Conservation (phyloP, 2,797 vertebrate species). For the Gorsachius magnificus region DNA sequence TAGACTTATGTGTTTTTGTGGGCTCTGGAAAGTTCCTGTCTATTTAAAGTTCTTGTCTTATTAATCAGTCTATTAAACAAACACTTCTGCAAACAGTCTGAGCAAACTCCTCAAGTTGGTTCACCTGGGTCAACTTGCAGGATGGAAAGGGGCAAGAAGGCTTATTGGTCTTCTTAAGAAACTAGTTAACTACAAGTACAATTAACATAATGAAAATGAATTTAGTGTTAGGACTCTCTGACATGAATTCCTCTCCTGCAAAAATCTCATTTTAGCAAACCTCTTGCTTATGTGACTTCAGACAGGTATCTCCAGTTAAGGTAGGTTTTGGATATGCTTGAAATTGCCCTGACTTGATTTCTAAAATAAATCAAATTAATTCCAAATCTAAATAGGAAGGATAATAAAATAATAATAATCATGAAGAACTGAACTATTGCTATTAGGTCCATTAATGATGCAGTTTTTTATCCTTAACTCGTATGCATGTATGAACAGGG, state of each 20-base stretch:
- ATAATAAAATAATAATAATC: background rate
- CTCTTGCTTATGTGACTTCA: background rate
- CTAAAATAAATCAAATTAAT: background rate
- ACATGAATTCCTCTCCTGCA: background rate
- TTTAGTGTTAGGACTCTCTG: background rate
- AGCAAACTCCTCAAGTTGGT: background rate
- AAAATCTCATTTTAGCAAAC: background rate
- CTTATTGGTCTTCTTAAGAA: background rate
- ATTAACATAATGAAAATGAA: background rate
- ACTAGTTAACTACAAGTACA: background rate
- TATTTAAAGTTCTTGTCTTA: constrained; percentile 4
- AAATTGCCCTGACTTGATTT: background rate
- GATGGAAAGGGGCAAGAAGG: background rate
- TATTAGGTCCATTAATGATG: background rate
- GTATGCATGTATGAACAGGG: background rate
- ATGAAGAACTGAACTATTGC: background rate
- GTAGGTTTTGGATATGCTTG: background rate
- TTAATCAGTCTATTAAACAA: constrained; percentile 14
- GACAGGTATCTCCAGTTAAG: background rate
- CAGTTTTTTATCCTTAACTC: background rate
- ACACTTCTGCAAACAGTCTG: constrained; percentile 17
- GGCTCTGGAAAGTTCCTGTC: constrained; percentile 4
- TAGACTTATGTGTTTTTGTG: background rate
- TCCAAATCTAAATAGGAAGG: background rate
- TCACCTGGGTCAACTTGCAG: background rate